These are phyloP conservation scores for Cremastinae sp. DNA, from an alignment of 2,888 invertebrate genomes.

Conservation along the genomic window DNA sequence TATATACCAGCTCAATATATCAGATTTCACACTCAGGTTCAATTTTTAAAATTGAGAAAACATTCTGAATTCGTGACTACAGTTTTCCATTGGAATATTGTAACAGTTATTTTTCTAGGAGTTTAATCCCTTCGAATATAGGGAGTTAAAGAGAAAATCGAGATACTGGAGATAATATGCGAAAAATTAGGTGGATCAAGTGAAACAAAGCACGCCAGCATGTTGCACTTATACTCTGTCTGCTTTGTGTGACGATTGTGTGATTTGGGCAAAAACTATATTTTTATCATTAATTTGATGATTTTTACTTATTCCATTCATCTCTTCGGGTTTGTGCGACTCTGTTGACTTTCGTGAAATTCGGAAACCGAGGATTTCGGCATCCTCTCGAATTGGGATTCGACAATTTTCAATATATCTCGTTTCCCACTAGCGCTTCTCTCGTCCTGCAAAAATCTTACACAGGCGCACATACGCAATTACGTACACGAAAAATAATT, in stretches of 20 bases:
- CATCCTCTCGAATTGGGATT: neutral
- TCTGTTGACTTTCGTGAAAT: slow-evolving; percentile 9
- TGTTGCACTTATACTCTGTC: slow-evolving; percentile 62
- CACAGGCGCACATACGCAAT: neutral
- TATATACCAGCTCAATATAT: no score
- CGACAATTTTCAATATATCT: slow-evolving; percentile 15
- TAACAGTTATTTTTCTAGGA: slow-evolving; percentile 15
- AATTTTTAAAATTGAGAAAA: no score
- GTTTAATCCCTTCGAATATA: neutral
- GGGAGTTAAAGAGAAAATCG: no score
- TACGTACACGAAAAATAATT: neutral
- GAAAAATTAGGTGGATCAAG: slow-evolving; percentile 1
- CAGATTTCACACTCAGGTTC: neutral
- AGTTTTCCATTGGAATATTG: neutral
- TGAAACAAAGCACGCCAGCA: slow-evolving; percentile 61
- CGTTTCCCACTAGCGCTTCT: slow-evolving; percentile 31
- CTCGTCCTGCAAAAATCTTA: slow-evolving; percentile 41
- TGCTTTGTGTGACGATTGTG: slow-evolving; percentile 63
- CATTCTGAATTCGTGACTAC: neutral
- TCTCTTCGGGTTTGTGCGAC: slow-evolving; percentile 2
- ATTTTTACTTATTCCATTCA: slow-evolving; percentile 15
- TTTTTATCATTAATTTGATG: neutral
- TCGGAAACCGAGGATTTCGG: slow-evolving; percentile 16
- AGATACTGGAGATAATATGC: slow-evolving; percentile 10
- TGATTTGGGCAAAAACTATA: slow-evolving; percentile 32